Base-by-base conservation (phyloP, 1,140 invertebrate genomes). In the Vanessa atalanta region DNA sequence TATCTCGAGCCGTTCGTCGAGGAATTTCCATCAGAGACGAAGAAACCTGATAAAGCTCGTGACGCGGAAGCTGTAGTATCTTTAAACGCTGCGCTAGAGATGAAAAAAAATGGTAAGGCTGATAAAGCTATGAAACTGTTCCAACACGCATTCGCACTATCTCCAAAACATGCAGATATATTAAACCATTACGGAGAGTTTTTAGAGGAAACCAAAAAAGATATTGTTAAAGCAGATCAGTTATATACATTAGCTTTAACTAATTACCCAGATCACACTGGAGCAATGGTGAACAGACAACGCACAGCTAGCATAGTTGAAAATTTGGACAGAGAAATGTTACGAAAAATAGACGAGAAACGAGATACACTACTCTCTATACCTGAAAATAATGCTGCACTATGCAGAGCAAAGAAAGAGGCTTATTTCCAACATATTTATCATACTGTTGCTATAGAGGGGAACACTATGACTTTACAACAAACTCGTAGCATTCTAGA, bases 371-470 rank as follows among this genome's bases (percentile, higher is more conserved):
- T 99, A 16, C 95, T 96, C 23, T 95, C 95, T 16, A 96, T 98
- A 78, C 97, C 98, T 60, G 96, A 97, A 76, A 94, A 95, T 50
- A 96, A 96, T 90, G 93, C 95, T 4, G 96, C 97, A 13, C 93
- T 99, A 68, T 94, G 97, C 75, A 94, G 97, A 79, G 96, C 97
- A 2, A 99, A 99, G 85, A 97, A 97, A 85, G 98, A 99, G 90
- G 97, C 97, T 15, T 99, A 99, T 90, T 99, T 98, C 87, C 96
- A 98, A 84, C 98, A 99, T 89, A 98, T 99, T 72, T 99, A 99
- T 93, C 98, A 99, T 84, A 99, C 98, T 3, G 98, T 98, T 69
- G 98, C 97, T 47, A 99, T 99, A 76, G 98, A 99, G 94, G 99
- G 99, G 3, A 99, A 99, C 84, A 99, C 98, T 1, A 97, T 99